A percentile compares a stretch with the other conserved stretches of the same genome.
These are phyloP conservation scores for Petrocephalus schoutedeni DNA, from an alignment of 2,797 vertebrate species.

Conservation along the genomic window DNA sequence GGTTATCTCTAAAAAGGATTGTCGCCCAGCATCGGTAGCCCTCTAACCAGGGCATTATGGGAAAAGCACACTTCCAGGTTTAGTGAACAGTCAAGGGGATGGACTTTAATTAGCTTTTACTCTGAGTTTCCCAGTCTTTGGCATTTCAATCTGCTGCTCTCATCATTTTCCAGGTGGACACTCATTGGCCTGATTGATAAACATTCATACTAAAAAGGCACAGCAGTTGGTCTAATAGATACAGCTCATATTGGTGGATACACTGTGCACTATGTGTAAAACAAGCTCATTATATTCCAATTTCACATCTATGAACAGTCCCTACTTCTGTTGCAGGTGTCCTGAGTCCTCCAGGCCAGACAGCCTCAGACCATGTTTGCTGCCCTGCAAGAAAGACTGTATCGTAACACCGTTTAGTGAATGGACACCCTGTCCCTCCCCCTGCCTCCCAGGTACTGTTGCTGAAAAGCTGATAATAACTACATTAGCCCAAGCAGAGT, in stretches of 20 bases:
- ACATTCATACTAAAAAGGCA: background rate
- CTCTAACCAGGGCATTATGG: background rate
- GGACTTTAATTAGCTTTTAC: slow-evolving; percentile 50
- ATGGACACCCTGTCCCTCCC: slow-evolving; percentile 80
- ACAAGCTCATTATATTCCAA: background rate
- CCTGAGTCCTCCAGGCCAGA: slow-evolving; percentile 77
- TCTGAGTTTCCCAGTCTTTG: slow-evolving; percentile 35
- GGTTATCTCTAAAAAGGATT: slow-evolving; percentile 19
- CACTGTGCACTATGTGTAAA: background rate
- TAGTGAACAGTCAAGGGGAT: slow-evolving; percentile 46
- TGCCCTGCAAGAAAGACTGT: slow-evolving; percentile 84
- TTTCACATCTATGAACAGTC: background rate
- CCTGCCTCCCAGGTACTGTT: slow-evolving; percentile 74
- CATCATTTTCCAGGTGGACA: slow-evolving; percentile 5
- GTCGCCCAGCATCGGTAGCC: background rate
- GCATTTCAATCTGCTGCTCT: slow-evolving; percentile 23
- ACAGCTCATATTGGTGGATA: background rate
- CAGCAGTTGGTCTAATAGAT: background rate
- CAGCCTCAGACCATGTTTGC: slow-evolving; percentile 65
- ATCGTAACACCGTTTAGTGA: slow-evolving; percentile 87
- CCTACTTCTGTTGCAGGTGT: slow-evolving; percentile 61
- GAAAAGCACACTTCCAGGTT: slow-evolving; percentile 41
- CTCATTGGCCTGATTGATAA: slow-evolving; percentile 8
- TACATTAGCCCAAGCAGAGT: background rate
- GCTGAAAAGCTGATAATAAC: background rate